Evolutionary conservation across 1,140 invertebrate species (phyloP).

Genomic region (Diprion similis): DNA sequence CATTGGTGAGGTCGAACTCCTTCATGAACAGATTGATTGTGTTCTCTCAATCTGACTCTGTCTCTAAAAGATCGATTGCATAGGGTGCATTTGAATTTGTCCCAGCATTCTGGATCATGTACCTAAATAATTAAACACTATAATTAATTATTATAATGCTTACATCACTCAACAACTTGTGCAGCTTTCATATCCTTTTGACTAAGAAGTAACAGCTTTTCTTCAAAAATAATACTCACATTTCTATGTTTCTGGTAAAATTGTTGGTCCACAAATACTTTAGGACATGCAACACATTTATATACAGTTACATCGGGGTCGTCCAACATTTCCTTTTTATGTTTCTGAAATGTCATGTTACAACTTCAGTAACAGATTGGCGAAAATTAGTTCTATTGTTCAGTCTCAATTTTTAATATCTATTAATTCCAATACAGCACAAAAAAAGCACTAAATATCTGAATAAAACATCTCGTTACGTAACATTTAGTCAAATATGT

Average conservation of each 20-base stretch:
- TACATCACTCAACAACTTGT: background rate
- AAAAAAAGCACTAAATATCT: background rate
- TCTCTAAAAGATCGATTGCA: constrained; percentile 47
- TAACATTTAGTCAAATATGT: background rate
- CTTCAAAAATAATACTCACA: constrained; percentile 27
- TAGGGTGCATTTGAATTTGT: constrained; percentile 41
- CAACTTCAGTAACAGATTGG: background rate
- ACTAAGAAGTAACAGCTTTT: constrained; percentile 17
- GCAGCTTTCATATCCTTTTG: background rate
- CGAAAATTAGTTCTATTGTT: no score
- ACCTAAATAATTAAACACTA: constrained; percentile 29
- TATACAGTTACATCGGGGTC: constrained; percentile 37
- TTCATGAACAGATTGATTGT: constrained; percentile 43
- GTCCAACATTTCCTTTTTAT: constrained; percentile 41
- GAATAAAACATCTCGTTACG: background rate
- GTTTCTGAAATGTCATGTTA: constrained; percentile 34
- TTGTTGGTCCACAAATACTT: constrained; percentile 44
- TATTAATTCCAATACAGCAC: background rate
- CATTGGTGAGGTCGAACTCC: constrained; percentile 45
- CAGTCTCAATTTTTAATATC: constrained; percentile 4
- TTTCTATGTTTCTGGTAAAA: constrained; percentile 48
- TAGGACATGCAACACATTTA: constrained; percentile 42
- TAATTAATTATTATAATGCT: background rate
- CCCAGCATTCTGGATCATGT: constrained; percentile 48
- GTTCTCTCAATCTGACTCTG: constrained; percentile 40